Evolutionary conservation across 37 sponge, comb jelly and placozoan genomes (phyloP).

Genomic region (Dysidea cf. avara): DNA sequence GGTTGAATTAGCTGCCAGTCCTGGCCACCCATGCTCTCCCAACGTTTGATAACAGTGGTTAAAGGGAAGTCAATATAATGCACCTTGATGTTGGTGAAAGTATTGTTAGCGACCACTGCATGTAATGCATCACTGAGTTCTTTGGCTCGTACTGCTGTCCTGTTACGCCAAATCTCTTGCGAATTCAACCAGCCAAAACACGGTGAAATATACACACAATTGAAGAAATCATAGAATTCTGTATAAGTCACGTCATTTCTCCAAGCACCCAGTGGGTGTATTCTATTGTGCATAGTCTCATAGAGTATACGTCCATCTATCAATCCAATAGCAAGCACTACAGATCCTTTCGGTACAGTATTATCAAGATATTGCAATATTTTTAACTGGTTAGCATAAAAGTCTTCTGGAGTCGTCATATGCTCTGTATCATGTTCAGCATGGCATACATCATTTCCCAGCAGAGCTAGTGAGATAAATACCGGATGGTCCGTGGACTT

Average conservation of each 20-base stretch:
- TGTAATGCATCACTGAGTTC: constrained; percentile 66
- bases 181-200: constrained; percentile 95
- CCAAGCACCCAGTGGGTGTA: constrained; percentile 78
- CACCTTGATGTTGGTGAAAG: constrained; percentile 64
- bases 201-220: constrained; percentile 86
- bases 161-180: constrained; percentile 83
- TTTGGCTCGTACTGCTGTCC: constrained; percentile 74
- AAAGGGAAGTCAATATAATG: constrained; percentile 74
- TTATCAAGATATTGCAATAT: constrained; percentile 72
- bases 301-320: constrained; percentile 87
- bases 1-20: constrained; percentile 87
- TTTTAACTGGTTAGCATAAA: constrained; percentile 47
- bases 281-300: constrained; percentile 66
- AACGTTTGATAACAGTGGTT: constrained; percentile 30
- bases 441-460: constrained; percentile 93
- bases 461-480: constrained; percentile 58
- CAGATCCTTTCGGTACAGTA: constrained; percentile 60
- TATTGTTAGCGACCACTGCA: constrained; percentile 45
- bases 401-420: constrained; percentile 94
- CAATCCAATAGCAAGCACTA: constrained; percentile 67
- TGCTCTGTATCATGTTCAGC: constrained; percentile 65
- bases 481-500: constrained; percentile 59
- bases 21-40: constrained; percentile 69
- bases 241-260: constrained; percentile 81
- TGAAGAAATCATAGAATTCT: constrained; percentile 81